phyloP scores from a whole-genome alignment of 2,113 vertebrate species.

The Lathamus discolor region DNA sequence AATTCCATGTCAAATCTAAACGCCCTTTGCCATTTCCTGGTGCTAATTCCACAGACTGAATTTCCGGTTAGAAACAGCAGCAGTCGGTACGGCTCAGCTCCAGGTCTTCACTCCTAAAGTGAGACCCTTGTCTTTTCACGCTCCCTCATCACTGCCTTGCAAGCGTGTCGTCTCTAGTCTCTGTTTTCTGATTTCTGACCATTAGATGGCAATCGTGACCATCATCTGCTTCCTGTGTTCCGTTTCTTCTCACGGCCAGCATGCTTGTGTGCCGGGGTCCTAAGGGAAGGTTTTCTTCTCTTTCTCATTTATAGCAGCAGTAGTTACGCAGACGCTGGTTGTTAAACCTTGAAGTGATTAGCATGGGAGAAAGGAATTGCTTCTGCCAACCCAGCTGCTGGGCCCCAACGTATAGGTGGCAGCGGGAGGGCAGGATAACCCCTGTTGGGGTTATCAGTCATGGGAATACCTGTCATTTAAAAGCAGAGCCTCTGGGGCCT shows the following conservation, averaged over 20 bases:
- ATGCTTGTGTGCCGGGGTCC: rapidly evolving
- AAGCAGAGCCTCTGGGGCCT: not conserved
- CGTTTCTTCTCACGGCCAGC: rapidly evolving
- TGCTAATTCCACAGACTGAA: not conserved
- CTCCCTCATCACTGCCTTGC: not conserved
- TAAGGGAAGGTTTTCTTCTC: not conserved
- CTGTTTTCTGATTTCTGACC: not conserved
- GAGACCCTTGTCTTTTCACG: not conserved
- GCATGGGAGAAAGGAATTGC: not conserved
- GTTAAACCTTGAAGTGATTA: not conserved
- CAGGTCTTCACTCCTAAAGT: not conserved
- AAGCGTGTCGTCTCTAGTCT: rapidly evolving
- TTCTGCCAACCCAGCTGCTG: not conserved
- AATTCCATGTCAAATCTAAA: not conserved
- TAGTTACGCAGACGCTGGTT: not conserved
- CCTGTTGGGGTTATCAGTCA: not conserved
- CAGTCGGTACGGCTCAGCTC: not conserved
- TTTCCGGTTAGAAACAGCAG: not conserved
- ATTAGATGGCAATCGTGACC: conserved; percentile 23
- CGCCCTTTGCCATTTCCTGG: not conserved
- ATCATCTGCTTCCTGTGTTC: rapidly evolving
- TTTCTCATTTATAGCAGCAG: not conserved
- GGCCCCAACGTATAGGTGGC: not conserved
- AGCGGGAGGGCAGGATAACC: not conserved
- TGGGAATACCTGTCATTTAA: not conserved